phyloP scores from a whole-genome alignment of 2,113 vertebrate species.

The Corythornis madagascariensis region DNA sequence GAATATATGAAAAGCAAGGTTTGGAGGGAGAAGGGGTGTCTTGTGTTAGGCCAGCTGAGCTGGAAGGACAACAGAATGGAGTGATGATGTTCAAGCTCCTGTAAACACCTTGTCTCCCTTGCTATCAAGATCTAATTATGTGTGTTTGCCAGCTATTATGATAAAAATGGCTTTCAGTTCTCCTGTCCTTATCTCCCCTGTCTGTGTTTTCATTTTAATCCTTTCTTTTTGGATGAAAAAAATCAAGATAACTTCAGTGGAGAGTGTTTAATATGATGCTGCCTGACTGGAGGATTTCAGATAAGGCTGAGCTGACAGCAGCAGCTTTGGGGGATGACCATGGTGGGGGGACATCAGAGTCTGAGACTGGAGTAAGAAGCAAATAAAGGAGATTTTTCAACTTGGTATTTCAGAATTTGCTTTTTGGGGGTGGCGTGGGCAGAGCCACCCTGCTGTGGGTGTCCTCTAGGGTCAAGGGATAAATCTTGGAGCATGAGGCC shows the following conservation, averaged over 20 bases:
- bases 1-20: not conserved
- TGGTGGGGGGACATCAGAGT: not conserved
- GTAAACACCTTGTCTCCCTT: not conserved
- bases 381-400: not conserved
- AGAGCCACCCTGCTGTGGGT: not conserved
- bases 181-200: not conserved
- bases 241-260: not conserved
- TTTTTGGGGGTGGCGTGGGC: not conserved
- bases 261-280: not conserved
- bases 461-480: not conserved
- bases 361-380: not conserved
- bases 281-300: not conserved
- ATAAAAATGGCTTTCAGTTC: not conserved
- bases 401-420: not conserved
- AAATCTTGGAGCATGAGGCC: too few relatives aligned
- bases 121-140: not conserved
- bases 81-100: not conserved
- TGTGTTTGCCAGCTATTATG: not conserved
- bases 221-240: not conserved
- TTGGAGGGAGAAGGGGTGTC: not conserved
- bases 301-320: not conserved
- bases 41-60: not conserved
- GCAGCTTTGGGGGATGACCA: not conserved
- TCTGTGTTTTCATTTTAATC: not conserved
- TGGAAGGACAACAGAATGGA: not conserved